Conservation (phyloP, 2,888 invertebrate genomes). For the Lasioglossum oenotherae region DNA sequence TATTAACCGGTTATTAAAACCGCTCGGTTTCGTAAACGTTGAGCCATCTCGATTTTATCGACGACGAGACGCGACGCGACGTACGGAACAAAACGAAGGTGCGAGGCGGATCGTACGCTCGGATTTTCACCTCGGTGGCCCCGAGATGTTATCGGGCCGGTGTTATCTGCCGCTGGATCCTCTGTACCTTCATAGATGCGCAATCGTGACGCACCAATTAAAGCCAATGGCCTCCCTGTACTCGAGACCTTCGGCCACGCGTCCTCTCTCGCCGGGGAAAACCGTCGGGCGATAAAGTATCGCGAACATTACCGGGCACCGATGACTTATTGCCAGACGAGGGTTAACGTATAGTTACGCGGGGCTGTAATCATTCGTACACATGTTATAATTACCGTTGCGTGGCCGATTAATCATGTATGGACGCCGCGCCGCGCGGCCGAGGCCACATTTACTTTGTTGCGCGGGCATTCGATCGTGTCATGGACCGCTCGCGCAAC, state of each 20-base stretch:
- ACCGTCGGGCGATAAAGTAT: conserved; percentile 63
- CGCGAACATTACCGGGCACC: conserved; percentile 61
- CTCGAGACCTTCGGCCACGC: conserved; percentile 63
- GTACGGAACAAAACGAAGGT: conserved; percentile 9
- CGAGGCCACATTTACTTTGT: conserved; percentile 41
- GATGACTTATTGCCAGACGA: conserved; percentile 68
- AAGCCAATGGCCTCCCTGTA: conserved; percentile 53
- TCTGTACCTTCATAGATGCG: conserved; percentile 48
- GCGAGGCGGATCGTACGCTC: background rate
- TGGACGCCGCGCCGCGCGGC: conserved; percentile 22
- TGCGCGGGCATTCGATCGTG: background rate
- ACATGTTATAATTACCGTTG: conserved; percentile 71
- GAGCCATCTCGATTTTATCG: background rate
- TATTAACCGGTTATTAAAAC: conserved; percentile 11
- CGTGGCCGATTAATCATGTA: conserved; percentile 65
- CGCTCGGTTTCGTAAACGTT: background rate
- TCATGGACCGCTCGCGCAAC: conserved; percentile 27
- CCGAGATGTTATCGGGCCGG: conserved; percentile 42
- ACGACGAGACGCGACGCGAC: background rate
- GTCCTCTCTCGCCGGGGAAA: conserved; percentile 44
- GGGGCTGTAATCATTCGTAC: conserved; percentile 68
- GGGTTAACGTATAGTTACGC: conserved; percentile 68
- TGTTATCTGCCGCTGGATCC: conserved; percentile 53
- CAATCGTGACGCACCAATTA: conserved; percentile 61
- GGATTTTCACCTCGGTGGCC: conserved; percentile 52